Percentiles rank a stretch among this genome's conserved stretches.
Conservation (phyloP, 2,113 vertebrate species). For the Antennarius striatus region DNA sequence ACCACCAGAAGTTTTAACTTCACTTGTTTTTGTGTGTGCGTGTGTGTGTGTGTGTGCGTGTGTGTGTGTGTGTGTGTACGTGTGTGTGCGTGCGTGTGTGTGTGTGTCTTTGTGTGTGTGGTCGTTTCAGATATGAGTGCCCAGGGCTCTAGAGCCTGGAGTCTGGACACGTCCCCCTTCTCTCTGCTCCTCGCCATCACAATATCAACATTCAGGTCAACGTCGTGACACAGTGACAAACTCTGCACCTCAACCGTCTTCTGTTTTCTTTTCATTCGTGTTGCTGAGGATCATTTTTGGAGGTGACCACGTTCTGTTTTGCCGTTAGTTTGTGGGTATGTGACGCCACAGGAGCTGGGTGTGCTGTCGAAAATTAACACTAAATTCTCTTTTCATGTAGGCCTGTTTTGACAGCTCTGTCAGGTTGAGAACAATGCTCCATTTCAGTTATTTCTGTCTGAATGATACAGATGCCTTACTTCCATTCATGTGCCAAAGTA, state of each 20-base stretch:
- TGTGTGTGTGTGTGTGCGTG: too few relatives aligned
- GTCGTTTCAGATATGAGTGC: constrained; percentile 87
- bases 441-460: constrained; percentile 52
- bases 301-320: constrained; percentile 32
- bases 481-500: constrained; percentile 82
- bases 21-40: too few relatives aligned
- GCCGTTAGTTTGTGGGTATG: constrained; percentile 47
- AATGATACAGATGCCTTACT: constrained; percentile 82
- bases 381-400: constrained; percentile 19
- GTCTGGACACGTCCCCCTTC: constrained; percentile 61
- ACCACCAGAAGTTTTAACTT: constrained; percentile 5
- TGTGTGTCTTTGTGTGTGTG: not conserved
- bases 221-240: constrained; percentile 71
- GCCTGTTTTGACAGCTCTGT: constrained; percentile 45
- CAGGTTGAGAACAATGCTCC: constrained; percentile 63
- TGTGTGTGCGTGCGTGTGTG: not conserved
- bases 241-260: constrained; percentile 44
- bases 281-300: constrained; percentile 10
- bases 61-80: too few relatives aligned
- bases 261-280: constrained; percentile 19
- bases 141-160: constrained; percentile 82
- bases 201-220: constrained; percentile 72
- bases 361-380: constrained; percentile 50
- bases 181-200: constrained; percentile 75
- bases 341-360: constrained; percentile 32